Base-by-base conservation (phyloP, 2,888 invertebrate species). In the Panzeria rudis region DNA sequence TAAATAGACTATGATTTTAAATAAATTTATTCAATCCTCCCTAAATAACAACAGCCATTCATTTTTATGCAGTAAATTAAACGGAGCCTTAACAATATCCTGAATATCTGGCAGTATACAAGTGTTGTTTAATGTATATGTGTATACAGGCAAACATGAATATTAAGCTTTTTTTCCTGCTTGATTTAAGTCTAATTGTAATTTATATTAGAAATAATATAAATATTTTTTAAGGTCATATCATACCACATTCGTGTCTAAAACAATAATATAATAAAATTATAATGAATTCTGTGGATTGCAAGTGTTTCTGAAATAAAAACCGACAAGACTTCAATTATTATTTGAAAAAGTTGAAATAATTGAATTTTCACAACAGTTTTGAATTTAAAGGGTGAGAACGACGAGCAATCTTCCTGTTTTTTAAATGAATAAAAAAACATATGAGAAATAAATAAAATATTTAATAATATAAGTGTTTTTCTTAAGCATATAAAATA, bases 21-120 rank as follows among this genome's bases (percentile, higher is more conserved):
- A 47, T 20, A 38, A 66, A 56, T 66, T 73, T 25, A 50, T 56
- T 54, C 38, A 44, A 32, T 9, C 44, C 11, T 20, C 56, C 56
- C 47, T 54, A 61, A 25, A 50, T 54, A 73, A 44, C 9, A 35
- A 38, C 0, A 23, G 0, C 9, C 4, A 23, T 44, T 29, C 29
- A 29, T 4, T 17, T n/a, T 13, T 1, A 7, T n/a, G 15, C 9
- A 47, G 13, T 29, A 38, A 80, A 47, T 47, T 50, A 72, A 32
- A 23, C 23, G 13, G 20, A 52, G 6, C 13, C 13, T 72, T 9
- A 41, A 32, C 2, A 8, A 23, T 35, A 38, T 35, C 11, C 44
- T 47, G 44, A 35, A 47, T 61, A 61, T 11, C 20, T 52, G 20
- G 5, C 2, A 47, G 8, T 17, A 9, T 3, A 61, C 11, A 11